Evolutionary conservation across 2,888 invertebrate species (phyloP).

Genomic region (Phortica okadai): DNA sequence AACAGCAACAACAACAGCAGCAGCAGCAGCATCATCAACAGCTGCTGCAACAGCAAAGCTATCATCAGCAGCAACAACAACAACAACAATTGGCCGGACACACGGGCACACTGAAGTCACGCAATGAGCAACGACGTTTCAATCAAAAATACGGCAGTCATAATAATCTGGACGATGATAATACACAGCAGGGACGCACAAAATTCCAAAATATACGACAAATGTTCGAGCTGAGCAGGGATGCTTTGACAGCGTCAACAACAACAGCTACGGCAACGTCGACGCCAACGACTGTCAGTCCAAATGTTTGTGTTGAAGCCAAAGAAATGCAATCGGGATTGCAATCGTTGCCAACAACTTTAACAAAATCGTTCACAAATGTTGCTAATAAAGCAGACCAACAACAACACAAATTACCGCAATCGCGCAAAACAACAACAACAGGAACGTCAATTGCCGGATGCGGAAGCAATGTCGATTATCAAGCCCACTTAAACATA

Average conservation of each 20-base stretch:
- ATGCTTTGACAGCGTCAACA: slow-evolving; percentile 34
- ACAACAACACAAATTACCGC: slow-evolving; percentile 39
- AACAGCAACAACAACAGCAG: slow-evolving; percentile 52
- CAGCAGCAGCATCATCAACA: slow-evolving; percentile 42
- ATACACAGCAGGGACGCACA: slow-evolving; percentile 65
- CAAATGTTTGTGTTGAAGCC: no score
- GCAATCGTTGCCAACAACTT: slow-evolving; percentile 34
- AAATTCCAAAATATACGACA: slow-evolving; percentile 75
- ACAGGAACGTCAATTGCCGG: slow-evolving; percentile 52
- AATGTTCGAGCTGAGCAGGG: slow-evolving; percentile 73
- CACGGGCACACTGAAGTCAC: slow-evolving; percentile 74
- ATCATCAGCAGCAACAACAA: slow-evolving; percentile 49
- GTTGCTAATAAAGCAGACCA: slow-evolving; percentile 35
- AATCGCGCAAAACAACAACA: slow-evolving; percentile 44
- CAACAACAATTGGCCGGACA: slow-evolving; percentile 44
- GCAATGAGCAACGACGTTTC: slow-evolving; percentile 74
- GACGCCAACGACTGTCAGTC: slow-evolving; percentile 18
- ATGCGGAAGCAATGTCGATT: slow-evolving; percentile 52
- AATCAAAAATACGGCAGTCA: slow-evolving; percentile 75
- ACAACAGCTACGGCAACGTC: slow-evolving; percentile 29
- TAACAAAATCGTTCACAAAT: slow-evolving; percentile 4
- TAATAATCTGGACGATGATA: slow-evolving; percentile 74
- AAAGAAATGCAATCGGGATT: not conserved
- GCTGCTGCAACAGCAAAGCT: slow-evolving; percentile 50
- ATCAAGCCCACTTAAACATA: slow-evolving; percentile 44